phyloP scores from a whole-genome alignment of 2,888 invertebrate species.

The Eledona agricola region DNA sequence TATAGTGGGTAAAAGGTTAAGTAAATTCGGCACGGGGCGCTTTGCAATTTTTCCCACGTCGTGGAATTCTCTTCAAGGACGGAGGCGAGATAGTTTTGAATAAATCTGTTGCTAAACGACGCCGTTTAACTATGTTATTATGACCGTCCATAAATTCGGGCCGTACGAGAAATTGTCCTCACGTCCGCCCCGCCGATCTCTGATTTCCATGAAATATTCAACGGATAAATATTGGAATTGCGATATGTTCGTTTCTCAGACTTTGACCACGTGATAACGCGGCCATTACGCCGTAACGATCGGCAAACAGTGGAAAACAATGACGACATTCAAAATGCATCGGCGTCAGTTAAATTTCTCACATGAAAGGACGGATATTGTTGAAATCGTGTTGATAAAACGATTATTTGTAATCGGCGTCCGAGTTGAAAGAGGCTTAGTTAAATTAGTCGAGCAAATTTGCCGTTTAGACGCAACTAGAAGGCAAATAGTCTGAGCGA shows the following conservation, averaged over 20 bases:
- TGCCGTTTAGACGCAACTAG: slow-evolving; percentile 19
- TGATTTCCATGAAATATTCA: slow-evolving; percentile 36
- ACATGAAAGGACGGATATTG: slow-evolving; percentile 6
- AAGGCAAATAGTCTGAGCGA: slow-evolving; percentile 28
- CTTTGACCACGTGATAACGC: slow-evolving; percentile 31
- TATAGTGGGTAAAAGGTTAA: slow-evolving; percentile 28
- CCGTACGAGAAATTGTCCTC: slow-evolving; percentile 18
- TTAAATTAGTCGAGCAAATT: slow-evolving; percentile 33
- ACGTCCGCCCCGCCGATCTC: slow-evolving; percentile 26
- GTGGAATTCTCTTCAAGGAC: slow-evolving; percentile 18
- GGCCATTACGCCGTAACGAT: slow-evolving; percentile 8
- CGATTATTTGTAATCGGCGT: too few species aligned
- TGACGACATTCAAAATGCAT: background rate
- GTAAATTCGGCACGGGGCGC: slow-evolving; percentile 22
- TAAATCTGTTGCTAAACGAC: slow-evolving; percentile 8
- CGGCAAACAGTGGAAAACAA: slow-evolving; percentile 9
- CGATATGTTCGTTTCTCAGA: slow-evolving; percentile 37
- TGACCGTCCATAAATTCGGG: slow-evolving; percentile 20
- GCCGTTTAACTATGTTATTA: slow-evolving; percentile 16
- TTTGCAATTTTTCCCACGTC: slow-evolving; percentile 10
- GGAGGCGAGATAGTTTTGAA: too few species aligned
- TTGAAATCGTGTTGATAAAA: slow-evolving; percentile 7
- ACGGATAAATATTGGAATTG: slow-evolving; percentile 40
- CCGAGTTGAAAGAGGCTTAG: slow-evolving; percentile 7
- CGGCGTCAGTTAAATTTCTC: too few species aligned